These are phyloP conservation scores for Drosophila hydei DNA, from an alignment of 1,140 invertebrate species.

Conservation along the genomic window DNA sequence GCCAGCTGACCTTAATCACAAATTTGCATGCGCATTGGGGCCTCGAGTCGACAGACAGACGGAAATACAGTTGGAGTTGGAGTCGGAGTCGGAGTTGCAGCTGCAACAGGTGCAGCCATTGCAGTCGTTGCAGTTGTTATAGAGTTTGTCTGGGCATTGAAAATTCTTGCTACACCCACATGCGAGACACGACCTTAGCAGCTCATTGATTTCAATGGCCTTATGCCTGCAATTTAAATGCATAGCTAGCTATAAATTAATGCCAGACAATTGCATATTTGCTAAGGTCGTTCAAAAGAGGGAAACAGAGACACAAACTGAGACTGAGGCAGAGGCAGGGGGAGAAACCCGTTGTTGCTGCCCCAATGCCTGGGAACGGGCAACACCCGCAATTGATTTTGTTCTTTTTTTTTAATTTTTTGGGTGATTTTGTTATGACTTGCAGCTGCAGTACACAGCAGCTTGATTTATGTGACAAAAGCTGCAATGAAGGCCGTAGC, in stretches of 20 bases:
- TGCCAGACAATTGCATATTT: constrained; percentile 70
- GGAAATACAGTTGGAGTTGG: constrained; percentile 10
- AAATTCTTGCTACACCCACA: constrained; percentile 56
- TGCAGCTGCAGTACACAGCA: constrained; percentile 47
- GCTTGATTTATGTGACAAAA: constrained; percentile 74
- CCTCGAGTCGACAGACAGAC: constrained; percentile 16
- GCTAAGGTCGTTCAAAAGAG: constrained; percentile 65
- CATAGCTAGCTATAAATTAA: constrained; percentile 61
- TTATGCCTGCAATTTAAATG: constrained; percentile 54
- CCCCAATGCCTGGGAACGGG: constrained; percentile 35
- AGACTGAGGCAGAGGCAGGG: neutral
- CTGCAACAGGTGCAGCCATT: constrained; percentile 61
- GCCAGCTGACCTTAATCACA: constrained; percentile 76
- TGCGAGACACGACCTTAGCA: constrained; percentile 69
- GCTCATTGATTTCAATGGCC: constrained; percentile 45
- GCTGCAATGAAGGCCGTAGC: constrained; percentile 69
- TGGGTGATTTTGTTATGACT: constrained; percentile 24
- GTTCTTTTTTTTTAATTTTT: constrained; percentile 33
- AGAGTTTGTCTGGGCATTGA: constrained; percentile 11
- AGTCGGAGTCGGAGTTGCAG: constrained; percentile 18
- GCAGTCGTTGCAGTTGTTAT: constrained; percentile 13
- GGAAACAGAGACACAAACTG: constrained; percentile 2
- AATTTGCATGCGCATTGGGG: constrained; percentile 69
- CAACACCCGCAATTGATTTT: constrained; percentile 69
- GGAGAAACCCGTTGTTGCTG: constrained; percentile 54